Evolutionary conservation across 2,888 invertebrate genomes (phyloP).

Genomic region (Pterostichus madidus): DNA sequence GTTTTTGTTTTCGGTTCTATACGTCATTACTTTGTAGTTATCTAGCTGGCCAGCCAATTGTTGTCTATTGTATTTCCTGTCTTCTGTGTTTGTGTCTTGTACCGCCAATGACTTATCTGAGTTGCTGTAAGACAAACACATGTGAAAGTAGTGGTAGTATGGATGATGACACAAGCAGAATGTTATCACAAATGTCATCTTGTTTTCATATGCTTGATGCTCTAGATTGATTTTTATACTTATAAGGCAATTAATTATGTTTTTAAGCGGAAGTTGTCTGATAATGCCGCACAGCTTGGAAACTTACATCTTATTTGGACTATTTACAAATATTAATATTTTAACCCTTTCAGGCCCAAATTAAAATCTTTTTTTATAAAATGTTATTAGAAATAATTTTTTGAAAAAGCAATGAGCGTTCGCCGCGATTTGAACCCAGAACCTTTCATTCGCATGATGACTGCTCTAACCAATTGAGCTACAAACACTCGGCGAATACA

Average conservation of each 20-base stretch:
- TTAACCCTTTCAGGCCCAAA: too few relatives aligned
- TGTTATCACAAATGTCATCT: conserved; percentile 44
- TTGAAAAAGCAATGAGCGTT: too few relatives aligned
- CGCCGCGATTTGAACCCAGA: too few relatives aligned
- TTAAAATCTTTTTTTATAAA: too few relatives aligned
- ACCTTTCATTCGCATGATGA: too few relatives aligned
- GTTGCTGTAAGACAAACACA: conserved; percentile 27
- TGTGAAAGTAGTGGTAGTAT: conserved; percentile 27
- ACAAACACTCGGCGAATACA: too few relatives aligned
- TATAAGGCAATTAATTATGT: conserved; percentile 32
- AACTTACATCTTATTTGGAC: not conserved
- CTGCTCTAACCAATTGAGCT: too few relatives aligned
- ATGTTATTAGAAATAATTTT: too few relatives aligned
- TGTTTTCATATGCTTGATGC: conserved; percentile 21
- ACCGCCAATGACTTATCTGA: conserved; percentile 13
- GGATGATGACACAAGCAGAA: conserved; percentile 28
- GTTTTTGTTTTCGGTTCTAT: conserved; percentile 26
- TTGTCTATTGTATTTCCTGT: conserved; percentile 19
- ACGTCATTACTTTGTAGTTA: conserved; percentile 19
- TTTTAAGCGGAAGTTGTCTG: conserved; percentile 25
- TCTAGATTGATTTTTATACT: conserved; percentile 35
- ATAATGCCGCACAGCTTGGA: not conserved
- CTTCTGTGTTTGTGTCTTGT: not conserved
- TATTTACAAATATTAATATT: too few relatives aligned
- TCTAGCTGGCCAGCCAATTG: not conserved